Conservation (phyloP, 2,888 invertebrate species). For the Isotomurus palustris region DNA sequence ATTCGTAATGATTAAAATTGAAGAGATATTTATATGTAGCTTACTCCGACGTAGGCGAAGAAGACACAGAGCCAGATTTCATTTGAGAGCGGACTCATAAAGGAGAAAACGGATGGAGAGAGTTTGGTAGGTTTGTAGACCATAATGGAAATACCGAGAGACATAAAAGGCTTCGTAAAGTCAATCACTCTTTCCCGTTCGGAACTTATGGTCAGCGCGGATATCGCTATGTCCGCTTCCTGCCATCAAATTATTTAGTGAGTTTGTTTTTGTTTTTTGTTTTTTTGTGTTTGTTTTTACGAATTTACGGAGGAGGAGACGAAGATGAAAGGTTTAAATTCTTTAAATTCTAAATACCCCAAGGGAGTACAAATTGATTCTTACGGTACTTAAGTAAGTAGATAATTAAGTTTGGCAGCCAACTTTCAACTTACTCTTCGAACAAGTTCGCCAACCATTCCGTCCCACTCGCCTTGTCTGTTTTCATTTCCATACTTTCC, state of each 20-base stretch:
- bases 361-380: too few relatives aligned
- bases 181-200: conserved; percentile 92
- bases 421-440: conserved; percentile 72
- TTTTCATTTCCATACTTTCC: conserved; percentile 77
- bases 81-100: conserved; percentile 91
- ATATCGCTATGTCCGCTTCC: conserved; percentile 95
- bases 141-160: conserved; percentile 91
- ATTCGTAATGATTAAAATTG: too few relatives aligned
- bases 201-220: conserved; percentile 91
- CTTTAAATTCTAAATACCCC: too few relatives aligned
- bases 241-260: conserved; percentile 52
- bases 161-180: conserved; percentile 84
- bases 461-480: conserved; percentile 76
- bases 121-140: conserved; percentile 64
- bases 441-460: conserved; percentile 80
- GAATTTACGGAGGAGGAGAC: too few relatives aligned
- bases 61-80: conserved; percentile 90
- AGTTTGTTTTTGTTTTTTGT: too few relatives aligned
- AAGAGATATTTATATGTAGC: background rate
- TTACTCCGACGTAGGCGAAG: conserved; percentile 87
- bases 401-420: conserved; percentile 21
- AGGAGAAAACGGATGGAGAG: conserved; percentile 92
- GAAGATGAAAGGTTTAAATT: too few relatives aligned
- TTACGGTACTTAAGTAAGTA: conserved; percentile 41
- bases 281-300: too few relatives aligned